Evolutionary conservation across 2,797 vertebrate species (phyloP), one percentile per base, ranked within the genome.

Genomic region (Odontamblyopus lacepedii): DNA sequence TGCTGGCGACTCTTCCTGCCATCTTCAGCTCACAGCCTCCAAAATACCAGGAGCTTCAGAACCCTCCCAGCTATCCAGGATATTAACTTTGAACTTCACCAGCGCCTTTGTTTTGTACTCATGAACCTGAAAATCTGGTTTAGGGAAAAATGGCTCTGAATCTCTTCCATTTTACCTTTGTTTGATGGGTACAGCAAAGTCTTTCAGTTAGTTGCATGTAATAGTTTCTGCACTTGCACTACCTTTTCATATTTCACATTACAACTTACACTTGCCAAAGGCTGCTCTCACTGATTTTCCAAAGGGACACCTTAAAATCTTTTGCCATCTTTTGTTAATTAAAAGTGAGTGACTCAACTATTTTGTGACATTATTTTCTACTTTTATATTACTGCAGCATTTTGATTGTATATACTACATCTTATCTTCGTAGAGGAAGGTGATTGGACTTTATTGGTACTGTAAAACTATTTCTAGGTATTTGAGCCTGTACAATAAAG

Each of bases 1-100:
- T 84, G 27, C 1, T 87, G 64, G 6, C 88, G 61, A 29, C 72
- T 0, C 70, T 88, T 3, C 86, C 90, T 0, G 0, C 78, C 27
- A 1, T 84, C 74, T 86, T 88, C 76, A 19, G 56, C n/a, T 1
- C 78, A 0, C 0, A 16, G 0, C 83, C 81, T 0, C 88, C 89
- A 23, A 92, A 91, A 16, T 91, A 68, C 53, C 30, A 68, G 53
- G 67, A 68, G 32, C 29, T 68, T n/a, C 53, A 68, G 1, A 68
- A 68, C 72, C 44, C 70, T 0, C 83, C 86, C 0, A 0, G 0
- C 6, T 65, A 63, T 15, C 26, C 62, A 50, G 53, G 35, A 5
- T 13, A 48, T 29, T 66, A 57, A 44, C 26, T 35, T 5, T 57
- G 63, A 38, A 44, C 51, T 44, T 44, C 41, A 44, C 41, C 77